Percentiles rank a stretch among this genome's conserved stretches.
Evolutionary conservation across 1,140 invertebrate genomes (phyloP).

Genomic region (Anthonomus grandis): DNA sequence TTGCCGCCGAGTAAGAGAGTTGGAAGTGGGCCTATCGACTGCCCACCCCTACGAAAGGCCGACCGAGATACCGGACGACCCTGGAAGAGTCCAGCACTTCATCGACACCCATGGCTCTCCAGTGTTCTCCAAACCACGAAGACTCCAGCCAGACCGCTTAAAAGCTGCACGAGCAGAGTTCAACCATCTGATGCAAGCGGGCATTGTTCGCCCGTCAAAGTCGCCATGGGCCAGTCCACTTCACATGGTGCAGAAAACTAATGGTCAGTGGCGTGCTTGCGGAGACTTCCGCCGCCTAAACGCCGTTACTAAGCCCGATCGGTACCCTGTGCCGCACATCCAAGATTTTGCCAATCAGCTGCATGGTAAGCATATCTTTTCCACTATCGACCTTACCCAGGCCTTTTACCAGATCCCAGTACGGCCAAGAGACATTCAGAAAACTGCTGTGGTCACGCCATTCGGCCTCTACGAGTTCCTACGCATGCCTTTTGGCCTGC

Average conservation of each 20-base stretch:
- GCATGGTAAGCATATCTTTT: background rate
- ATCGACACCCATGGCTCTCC: conserved; percentile 41
- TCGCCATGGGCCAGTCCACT: conserved; percentile 48
- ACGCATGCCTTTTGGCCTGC: conserved; percentile 4
- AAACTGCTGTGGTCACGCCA: conserved; percentile 46
- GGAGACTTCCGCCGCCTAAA: conserved; percentile 52
- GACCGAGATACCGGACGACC: background rate
- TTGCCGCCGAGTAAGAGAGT: background rate
- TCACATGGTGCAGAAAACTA: conserved; percentile 47
- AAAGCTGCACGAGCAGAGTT: conserved; percentile 37
- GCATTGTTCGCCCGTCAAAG: conserved; percentile 38
- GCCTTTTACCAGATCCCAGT: conserved; percentile 37
- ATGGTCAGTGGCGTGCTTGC: conserved; percentile 43
- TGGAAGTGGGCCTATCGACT: background rate
- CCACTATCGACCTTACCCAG: background rate
- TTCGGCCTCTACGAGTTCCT: conserved; percentile 47
- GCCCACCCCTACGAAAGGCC: background rate
- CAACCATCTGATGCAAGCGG: conserved; percentile 28
- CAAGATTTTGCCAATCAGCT: conserved; percentile 37
- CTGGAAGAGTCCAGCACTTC: no score
- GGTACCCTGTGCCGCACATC: conserved; percentile 40
- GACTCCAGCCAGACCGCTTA: conserved; percentile 40
- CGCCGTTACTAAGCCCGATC: conserved; percentile 45
- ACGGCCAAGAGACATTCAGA: conserved; percentile 37
- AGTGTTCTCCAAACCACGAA: conserved; percentile 37